These are phyloP conservation scores for Nymphalis io DNA, from an alignment of 1,140 invertebrate species.

Conservation along the genomic window DNA sequence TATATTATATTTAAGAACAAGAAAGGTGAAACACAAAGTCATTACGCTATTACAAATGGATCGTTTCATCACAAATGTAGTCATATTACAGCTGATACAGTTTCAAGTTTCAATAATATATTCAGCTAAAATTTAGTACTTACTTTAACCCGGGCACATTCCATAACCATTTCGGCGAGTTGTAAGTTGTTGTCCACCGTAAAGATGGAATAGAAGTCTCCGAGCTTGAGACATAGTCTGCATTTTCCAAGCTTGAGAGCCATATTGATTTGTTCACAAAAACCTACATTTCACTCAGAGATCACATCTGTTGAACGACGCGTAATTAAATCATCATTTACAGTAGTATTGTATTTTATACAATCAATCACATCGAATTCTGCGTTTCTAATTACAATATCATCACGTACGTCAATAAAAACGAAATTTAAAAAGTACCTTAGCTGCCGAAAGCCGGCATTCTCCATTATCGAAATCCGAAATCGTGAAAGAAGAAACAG, in stretches of 20 bases:
- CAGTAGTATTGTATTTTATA: not conserved
- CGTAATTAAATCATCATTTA: slow-evolving; percentile 25
- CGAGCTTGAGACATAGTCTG: slow-evolving; percentile 79
- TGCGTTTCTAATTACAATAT: slow-evolving; percentile 14
- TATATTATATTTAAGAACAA: slow-evolving; percentile 27
- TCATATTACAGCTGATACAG: slow-evolving; percentile 32
- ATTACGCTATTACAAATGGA: slow-evolving; percentile 28
- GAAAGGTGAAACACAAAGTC: slow-evolving; percentile 34
- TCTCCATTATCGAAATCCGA: slow-evolving; percentile 26
- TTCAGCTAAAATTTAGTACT: slow-evolving; percentile 36
- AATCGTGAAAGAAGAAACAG: slow-evolving; percentile 20
- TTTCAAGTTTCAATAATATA: slow-evolving; percentile 36
- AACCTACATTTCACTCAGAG: slow-evolving; percentile 63
- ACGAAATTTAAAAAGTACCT: slow-evolving; percentile 31
- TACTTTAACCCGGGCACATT: slow-evolving; percentile 81
- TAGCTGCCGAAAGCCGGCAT: slow-evolving; percentile 37
- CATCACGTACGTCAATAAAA: slow-evolving; percentile 30
- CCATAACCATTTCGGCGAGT: slow-evolving; percentile 82
- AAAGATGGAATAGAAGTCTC: slow-evolving; percentile 80
- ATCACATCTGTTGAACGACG: slow-evolving; percentile 44
- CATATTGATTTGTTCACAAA: slow-evolving; percentile 74
- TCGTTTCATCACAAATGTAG: slow-evolving; percentile 13
- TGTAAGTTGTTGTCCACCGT: slow-evolving; percentile 77
- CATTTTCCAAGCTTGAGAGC: slow-evolving; percentile 79
- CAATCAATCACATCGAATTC: slow-evolving; percentile 21